Evolutionary conservation across 2,797 vertebrate genomes (phyloP), one percentile per base, ranked within the genome.

Genomic region (Hydrolagus colliei): DNA sequence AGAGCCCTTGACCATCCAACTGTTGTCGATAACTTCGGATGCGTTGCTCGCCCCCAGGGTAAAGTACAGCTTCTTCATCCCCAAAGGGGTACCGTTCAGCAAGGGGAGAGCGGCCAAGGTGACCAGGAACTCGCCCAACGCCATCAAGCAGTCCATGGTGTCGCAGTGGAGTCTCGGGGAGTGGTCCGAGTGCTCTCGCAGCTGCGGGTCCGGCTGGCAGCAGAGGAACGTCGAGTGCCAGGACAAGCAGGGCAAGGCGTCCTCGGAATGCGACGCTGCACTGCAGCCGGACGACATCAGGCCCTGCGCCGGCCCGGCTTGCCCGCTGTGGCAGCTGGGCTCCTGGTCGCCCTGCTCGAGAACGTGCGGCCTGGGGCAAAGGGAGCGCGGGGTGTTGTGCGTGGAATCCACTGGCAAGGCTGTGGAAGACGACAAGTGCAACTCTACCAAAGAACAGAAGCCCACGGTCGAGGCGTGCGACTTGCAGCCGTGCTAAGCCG

Each of bases 51-150:
- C 95, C 0, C 96, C 96, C 0, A 98, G 95, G 87, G 95, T 99
- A 88, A 99, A 96, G 88, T 99, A 98, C 63, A 95, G 94, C 22
- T 99, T 99, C 89, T 98, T 95, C 89, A 93, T 99, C 89, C 97
- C 97, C 0, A 96, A 92, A 87, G 94, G 96, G 0, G 82, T 94
- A 62, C 89, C 92, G 67, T 97, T 97, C 88, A 93, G 87, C 89
- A 94, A 92, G 87, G 94, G 94, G 75, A 92, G 90, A 77, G 90
- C 89, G 27, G 27, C 41, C 89, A 96, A 95, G 67, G 92, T 93
- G 86, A 96, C 91, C 32, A 91, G 90, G 0, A 86, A 88, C 1
- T 96, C 95, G 0, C 87, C 94, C 86, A 96, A 98, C 0, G 52
- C 93, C 86, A 96, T 97, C 87, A 93, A 92, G 12, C 95, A 95